These are phyloP conservation scores for Zonitis immaculata DNA, from an alignment of 2,888 invertebrate genomes.

Conservation along the genomic window DNA sequence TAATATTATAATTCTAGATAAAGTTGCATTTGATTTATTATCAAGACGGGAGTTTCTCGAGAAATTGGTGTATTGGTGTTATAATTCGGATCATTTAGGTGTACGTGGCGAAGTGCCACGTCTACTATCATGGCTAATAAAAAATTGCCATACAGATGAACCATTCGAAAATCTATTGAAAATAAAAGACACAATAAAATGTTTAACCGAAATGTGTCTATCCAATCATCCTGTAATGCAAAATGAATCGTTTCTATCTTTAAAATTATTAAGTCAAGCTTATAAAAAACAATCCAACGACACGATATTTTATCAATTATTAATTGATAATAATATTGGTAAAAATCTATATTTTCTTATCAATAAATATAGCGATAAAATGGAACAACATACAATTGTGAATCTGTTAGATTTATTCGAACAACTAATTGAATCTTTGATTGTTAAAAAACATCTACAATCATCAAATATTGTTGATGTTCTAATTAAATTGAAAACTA, in stretches of 20 bases:
- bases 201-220: slow-evolving; percentile 76
- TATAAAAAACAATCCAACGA: slow-evolving; percentile 18
- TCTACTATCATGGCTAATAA: slow-evolving; percentile 72
- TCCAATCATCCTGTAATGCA: slow-evolving; percentile 86
- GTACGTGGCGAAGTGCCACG: slow-evolving; percentile 79
- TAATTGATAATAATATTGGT: slow-evolving; percentile 39
- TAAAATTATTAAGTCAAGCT: slow-evolving; percentile 58
- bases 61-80: slow-evolving; percentile 70
- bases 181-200: slow-evolving; percentile 65
- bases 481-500: slow-evolving; percentile 27
- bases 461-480: slow-evolving; percentile 27
- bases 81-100: slow-evolving; percentile 73
- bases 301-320: slow-evolving; percentile 17
- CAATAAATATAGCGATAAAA: slow-evolving; percentile 42
- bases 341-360: slow-evolving; percentile 41
- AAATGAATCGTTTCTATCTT: slow-evolving; percentile 71
- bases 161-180: slow-evolving; percentile 46
- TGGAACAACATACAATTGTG: slow-evolving; percentile 39
- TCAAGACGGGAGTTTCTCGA: slow-evolving; percentile 59
- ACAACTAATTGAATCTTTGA: slow-evolving; percentile 29
- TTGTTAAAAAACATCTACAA: slow-evolving; percentile 35
- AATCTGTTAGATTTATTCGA: slow-evolving; percentile 42
- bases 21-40: slow-evolving; percentile 59
- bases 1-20: not conserved
- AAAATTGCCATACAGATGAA: slow-evolving; percentile 57